phyloP scores from a whole-genome alignment of 2,113 vertebrate genomes.

The Scomber scombrus region DNA sequence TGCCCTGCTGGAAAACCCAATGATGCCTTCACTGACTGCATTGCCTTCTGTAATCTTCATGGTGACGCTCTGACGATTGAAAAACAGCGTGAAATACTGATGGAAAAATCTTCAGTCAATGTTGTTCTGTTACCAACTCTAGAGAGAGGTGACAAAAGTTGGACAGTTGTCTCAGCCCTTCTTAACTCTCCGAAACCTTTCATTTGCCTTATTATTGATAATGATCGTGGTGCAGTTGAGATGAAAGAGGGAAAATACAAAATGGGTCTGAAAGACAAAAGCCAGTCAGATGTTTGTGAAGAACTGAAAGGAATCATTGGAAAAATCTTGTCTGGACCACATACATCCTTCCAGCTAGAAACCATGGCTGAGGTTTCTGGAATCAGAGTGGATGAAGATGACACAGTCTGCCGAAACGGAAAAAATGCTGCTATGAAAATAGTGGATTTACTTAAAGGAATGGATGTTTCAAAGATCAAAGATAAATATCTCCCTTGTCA shows the following conservation, averaged over 20 bases:
- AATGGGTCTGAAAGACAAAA: slow-evolving; percentile 76
- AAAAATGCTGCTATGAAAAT: slow-evolving; percentile 56
- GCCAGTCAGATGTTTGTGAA: slow-evolving; percentile 67
- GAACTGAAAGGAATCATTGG: slow-evolving; percentile 70
- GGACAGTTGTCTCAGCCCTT: slow-evolving; percentile 51
- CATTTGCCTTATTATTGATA: slow-evolving; percentile 73
- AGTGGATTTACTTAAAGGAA: slow-evolving; percentile 47
- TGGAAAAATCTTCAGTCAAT: slow-evolving; percentile 73
- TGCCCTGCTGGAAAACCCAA: slow-evolving; percentile 76
- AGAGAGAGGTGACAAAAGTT: slow-evolving; percentile 40
- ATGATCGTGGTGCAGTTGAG: neutral
- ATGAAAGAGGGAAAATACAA: slow-evolving; percentile 42
- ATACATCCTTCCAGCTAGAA: slow-evolving; percentile 56
- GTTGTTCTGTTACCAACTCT: slow-evolving; percentile 73
- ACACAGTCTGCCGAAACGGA: slow-evolving; percentile 48
- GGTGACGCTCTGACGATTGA: slow-evolving; percentile 75
- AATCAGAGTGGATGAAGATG: slow-evolving; percentile 76
- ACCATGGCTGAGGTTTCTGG: slow-evolving; percentile 49
- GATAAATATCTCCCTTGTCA: slow-evolving; percentile 59
- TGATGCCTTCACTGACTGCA: slow-evolving; percentile 81
- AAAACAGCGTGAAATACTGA: slow-evolving; percentile 73
- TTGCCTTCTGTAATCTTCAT: slow-evolving; percentile 83
- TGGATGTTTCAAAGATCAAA: slow-evolving; percentile 76
- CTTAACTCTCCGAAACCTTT: slow-evolving; percentile 63
- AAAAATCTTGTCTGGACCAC: slow-evolving; percentile 52